A percentile compares a stretch with the other conserved stretches of the same genome.
Evolutionary conservation across 2,113 vertebrate species (phyloP).

Genomic region (Thinocorus orbignyianus): DNA sequence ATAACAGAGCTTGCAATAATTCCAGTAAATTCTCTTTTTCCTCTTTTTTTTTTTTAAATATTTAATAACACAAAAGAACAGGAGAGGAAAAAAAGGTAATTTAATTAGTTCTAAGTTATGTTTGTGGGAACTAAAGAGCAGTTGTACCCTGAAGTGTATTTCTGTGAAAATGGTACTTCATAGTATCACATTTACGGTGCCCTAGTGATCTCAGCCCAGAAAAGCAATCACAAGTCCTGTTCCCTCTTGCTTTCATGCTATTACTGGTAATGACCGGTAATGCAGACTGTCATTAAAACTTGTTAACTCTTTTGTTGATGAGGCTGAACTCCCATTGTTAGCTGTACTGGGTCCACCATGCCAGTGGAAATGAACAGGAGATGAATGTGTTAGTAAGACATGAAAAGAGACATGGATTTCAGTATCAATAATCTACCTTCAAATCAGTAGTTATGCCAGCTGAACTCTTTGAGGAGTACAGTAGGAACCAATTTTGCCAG

Average conservation of each 20-base stretch:
- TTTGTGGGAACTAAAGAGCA: neutral
- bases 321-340: neutral
- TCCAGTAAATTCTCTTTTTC: neutral
- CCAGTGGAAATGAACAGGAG: neutral
- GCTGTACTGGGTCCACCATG: fast-evolving
- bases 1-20: neutral
- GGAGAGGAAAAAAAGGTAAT: neutral
- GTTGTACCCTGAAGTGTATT: neutral
- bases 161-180: neutral
- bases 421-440: neutral
- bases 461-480: neutral
- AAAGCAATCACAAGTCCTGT: neutral
- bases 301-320: neutral
- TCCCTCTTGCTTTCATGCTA: neutral
- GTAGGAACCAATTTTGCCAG: neutral
- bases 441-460: neutral
- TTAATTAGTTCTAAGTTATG: neutral
- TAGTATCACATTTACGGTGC: fast-evolving
- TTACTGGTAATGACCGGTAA: neutral
- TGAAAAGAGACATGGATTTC: neutral
- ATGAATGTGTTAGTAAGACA: neutral
- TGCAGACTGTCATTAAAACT: neutral
- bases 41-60: neutral
- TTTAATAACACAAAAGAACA: neutral
- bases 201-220: neutral